Evolutionary conservation across 1,140 invertebrate genomes (phyloP).

Genomic region (Aleiodes sp.): DNA sequence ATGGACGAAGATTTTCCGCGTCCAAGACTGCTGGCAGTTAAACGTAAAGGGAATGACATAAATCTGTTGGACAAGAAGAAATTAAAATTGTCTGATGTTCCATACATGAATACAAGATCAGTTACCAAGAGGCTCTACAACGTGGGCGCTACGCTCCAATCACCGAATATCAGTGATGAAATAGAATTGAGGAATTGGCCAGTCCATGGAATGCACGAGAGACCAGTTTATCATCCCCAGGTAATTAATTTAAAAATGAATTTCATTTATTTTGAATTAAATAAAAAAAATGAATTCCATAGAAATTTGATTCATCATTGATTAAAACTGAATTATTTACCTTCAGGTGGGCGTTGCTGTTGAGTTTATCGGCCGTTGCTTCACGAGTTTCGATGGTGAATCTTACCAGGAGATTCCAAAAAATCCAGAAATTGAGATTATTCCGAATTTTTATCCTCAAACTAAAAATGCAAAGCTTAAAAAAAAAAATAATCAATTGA

Average conservation of each 20-base stretch:
- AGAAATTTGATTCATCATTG: neutral
- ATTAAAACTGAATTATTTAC: neutral
- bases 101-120: constrained; percentile 59
- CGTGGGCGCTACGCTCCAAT: constrained; percentile 55
- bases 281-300: neutral
- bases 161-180: constrained; percentile 43
- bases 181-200: constrained; percentile 45
- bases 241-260: constrained; percentile 33
- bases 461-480: neutral
- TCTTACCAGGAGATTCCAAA: constrained; percentile 45
- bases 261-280: neutral
- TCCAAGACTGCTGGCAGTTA: constrained; percentile 43
- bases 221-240: constrained; percentile 55
- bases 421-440: constrained; percentile 42
- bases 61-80: constrained; percentile 33
- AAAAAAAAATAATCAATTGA: neutral
- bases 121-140: constrained; percentile 55
- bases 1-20: constrained; percentile 38
- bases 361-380: constrained; percentile 48
- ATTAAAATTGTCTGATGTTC: constrained; percentile 38
- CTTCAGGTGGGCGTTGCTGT: constrained; percentile 48
- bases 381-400: constrained; percentile 44
- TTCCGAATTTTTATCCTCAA: constrained; percentile 31
- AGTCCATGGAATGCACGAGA: constrained; percentile 48
- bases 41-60: constrained; percentile 32